Evolutionary conservation across 2,797 vertebrate genomes (phyloP).

Genomic region (Xenopus petersii): DNA sequence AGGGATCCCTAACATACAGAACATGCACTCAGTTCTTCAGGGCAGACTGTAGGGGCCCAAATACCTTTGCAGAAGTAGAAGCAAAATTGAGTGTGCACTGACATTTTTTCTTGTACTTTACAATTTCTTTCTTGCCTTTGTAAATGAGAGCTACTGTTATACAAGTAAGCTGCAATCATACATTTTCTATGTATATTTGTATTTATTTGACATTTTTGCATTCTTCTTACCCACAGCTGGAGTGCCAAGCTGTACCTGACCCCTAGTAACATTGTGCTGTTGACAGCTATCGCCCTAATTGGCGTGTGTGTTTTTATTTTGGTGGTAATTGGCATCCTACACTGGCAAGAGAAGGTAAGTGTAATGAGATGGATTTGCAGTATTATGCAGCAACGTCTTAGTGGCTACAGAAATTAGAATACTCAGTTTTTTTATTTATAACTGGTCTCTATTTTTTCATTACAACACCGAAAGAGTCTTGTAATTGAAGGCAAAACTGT

Average conservation of each 20-base stretch:
- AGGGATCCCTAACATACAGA: no score
- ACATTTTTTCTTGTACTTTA: no score
- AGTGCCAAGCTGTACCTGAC: constrained; percentile 94
- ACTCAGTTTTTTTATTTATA: no score
- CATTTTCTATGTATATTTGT: background rate
- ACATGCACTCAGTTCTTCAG: no score
- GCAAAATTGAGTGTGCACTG: no score
- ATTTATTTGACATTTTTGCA: background rate
- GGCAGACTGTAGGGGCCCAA: no score
- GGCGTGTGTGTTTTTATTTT: constrained; percentile 95
- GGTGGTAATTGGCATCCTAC: constrained; percentile 90
- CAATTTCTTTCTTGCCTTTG: background rate
- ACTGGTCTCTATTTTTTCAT: no score
- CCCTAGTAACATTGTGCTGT: constrained; percentile 91
- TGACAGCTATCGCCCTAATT: constrained; percentile 91
- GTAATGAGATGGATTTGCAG: constrained; percentile 22
- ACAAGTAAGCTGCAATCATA: background rate
- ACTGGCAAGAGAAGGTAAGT: constrained; percentile 96
- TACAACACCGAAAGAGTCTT: no score
- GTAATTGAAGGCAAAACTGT: no score
- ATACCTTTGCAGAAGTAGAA: no score
- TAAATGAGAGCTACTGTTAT: background rate
- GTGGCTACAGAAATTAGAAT: no score
- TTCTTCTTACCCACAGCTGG: constrained; percentile 72
- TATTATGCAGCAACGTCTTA: no score